These are phyloP conservation scores for Sinhomidia bicolor DNA, from an alignment of 2,888 invertebrate species.

Conservation along the genomic window DNA sequence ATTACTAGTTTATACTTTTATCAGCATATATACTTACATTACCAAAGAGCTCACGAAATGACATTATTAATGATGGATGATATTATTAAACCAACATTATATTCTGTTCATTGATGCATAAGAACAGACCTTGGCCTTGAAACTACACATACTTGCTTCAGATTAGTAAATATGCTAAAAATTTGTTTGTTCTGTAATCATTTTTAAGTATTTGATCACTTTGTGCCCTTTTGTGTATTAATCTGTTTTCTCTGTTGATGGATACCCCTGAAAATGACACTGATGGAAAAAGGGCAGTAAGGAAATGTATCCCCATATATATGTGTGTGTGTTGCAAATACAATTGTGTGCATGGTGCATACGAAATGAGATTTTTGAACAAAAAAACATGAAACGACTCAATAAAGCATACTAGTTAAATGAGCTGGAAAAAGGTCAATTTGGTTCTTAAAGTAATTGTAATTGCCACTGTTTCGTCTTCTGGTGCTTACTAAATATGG, in stretches of 20 bases:
- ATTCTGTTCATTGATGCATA: neutral
- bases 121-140: neutral
- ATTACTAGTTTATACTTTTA: too few species aligned
- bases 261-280: neutral
- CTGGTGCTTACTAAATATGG: neutral
- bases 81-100: neutral
- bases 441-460: neutral
- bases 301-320: neutral
- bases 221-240: neutral
- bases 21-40: too few species aligned
- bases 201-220: neutral
- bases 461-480: neutral
- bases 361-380: neutral
- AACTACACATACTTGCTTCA: neutral
- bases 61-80: neutral
- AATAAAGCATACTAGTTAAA: neutral
- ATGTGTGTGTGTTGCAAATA: too few species aligned
- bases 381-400: neutral
- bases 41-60: neutral
- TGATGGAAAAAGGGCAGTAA: neutral
- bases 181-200: too few species aligned
- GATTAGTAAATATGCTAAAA: neutral
- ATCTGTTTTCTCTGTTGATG: neutral
- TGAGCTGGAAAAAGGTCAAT: slow-evolving; percentile 40
- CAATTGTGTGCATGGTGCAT: neutral